These are phyloP conservation scores for Thera obeliscata DNA, from an alignment of 2,888 invertebrate genomes.

Conservation along the genomic window DNA sequence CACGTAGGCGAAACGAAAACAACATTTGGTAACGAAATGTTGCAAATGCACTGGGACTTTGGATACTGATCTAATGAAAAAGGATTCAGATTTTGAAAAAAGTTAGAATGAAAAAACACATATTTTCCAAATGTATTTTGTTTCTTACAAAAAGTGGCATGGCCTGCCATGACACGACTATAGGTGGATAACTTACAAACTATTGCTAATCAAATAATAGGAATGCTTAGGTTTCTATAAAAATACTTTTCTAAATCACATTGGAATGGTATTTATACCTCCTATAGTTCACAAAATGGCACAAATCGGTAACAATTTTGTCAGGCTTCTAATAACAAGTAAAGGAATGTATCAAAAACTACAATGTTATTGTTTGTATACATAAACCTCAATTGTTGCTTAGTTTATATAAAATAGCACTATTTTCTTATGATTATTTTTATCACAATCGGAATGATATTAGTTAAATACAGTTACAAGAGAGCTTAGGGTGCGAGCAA, in stretches of 20 bases:
- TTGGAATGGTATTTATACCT: background rate
- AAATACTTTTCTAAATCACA: constrained; percentile 3
- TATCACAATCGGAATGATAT: no score
- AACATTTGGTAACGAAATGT: no score
- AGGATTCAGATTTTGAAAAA: no score
- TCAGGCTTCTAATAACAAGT: background rate
- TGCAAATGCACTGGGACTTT: no score
- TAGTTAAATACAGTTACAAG: no score
- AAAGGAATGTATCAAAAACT: constrained; percentile 2
- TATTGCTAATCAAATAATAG: background rate
- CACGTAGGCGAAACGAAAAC: no score
- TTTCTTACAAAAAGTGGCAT: background rate
- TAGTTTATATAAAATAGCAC: background rate
- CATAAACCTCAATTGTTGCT: background rate
- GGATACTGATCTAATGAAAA: no score
- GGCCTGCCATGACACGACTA: background rate
- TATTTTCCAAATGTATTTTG: background rate
- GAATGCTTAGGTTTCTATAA: background rate
- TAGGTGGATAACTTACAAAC: background rate
- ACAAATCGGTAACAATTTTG: background rate
- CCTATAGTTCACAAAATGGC: background rate
- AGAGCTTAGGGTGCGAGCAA: no score
- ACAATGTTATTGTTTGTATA: background rate
- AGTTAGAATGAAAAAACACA: no score
- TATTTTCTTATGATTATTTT: background rate